Base-by-base conservation (phyloP, 2,797 vertebrate genomes). In the Acrossocheilus fasciatus region DNA sequence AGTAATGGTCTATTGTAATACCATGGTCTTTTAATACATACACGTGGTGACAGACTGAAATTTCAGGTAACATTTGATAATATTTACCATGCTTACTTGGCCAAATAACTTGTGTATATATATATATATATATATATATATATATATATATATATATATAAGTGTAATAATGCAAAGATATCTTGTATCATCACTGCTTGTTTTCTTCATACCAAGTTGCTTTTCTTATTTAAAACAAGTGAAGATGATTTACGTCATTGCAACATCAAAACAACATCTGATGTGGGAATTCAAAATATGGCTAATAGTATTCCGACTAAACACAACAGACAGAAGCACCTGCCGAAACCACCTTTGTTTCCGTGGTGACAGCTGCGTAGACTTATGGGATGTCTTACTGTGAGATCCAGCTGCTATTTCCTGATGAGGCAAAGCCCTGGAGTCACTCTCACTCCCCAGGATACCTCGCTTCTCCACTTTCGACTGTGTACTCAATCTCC, bases 381-480 rank as follows among this genome's bases (percentile, higher is more conserved):
- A 64, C 84, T 74, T 66, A 20, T 64, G 78, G 78, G 66, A 59
- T 72, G 14, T 72, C 68, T 34, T 8, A 45, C 76, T 85, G 66
- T 79, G 52, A 80, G 84, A 62, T 85, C 76, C 76, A 85, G 84
- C 76, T 85, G 84, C 41, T 84, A 36, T 45, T 70, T 80, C 41
- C 39, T 62, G 76, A 85, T 73, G 76, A 73, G 30, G 12, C 26
- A 57, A 73, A 80, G 20, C 84, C 83, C 50, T 15, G 7, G 83
- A 85, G 50, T 50, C 50, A n/a, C 39, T 62, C 66, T 62, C 54
- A 30, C 9, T 20, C 66, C 66, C 41, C 7, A 15, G 39, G 76
- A 62, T 34, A 39, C 30, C 39, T 86, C 4, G 2, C 54, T 81
- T 66, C 69, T 74, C 12, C 57, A 66, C 30, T 64, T 73, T 81